A percentile compares a stretch with the other conserved stretches of the same genome.
These are phyloP conservation scores for Sarcophaga subvicina DNA, from an alignment of 2,888 invertebrate genomes.

Conservation along the genomic window DNA sequence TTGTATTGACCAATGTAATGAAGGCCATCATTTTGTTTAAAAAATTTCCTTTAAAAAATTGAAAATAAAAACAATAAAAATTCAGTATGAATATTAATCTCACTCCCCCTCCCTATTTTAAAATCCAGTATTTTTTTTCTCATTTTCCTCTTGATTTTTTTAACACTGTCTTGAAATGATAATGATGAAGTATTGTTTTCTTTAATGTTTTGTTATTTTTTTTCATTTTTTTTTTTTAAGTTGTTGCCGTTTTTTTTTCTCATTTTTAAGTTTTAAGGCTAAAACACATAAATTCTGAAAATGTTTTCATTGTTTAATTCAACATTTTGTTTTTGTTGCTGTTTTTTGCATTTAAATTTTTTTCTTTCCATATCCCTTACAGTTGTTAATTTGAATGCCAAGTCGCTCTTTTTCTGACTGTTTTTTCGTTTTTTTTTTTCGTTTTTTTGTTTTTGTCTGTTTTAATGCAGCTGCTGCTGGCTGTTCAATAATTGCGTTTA, in stretches of 20 bases:
- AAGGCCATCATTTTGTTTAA: too few species aligned
- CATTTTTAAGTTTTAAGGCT: conserved; percentile 68
- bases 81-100: too few species aligned
- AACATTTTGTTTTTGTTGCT: conserved; percentile 19
- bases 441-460: background rate
- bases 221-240: conserved; percentile 31
- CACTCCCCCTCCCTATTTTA: background rate
- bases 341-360: conserved; percentile 65
- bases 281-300: conserved; percentile 70
- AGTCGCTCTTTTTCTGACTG: conserved; percentile 23
- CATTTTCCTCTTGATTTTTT: background rate
- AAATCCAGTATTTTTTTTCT: background rate
- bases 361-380: conserved; percentile 70
- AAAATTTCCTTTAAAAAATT: too few species aligned
- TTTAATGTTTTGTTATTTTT: conserved; percentile 26
- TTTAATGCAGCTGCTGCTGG: conserved; percentile 72
- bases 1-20: too few species aligned
- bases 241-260: conserved; percentile 45
- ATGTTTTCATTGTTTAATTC: conserved; percentile 71
- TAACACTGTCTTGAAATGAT: conserved; percentile 20
- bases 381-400: conserved; percentile 67
- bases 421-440: background rate
- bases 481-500: conserved; percentile 80
- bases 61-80: too few species aligned
- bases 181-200: conserved; percentile 41